A percentile compares a stretch with the other conserved stretches of the same genome.
Evolutionary conservation across 2,888 invertebrate species (phyloP).

Genomic region (Rhabditophanes sp.): DNA sequence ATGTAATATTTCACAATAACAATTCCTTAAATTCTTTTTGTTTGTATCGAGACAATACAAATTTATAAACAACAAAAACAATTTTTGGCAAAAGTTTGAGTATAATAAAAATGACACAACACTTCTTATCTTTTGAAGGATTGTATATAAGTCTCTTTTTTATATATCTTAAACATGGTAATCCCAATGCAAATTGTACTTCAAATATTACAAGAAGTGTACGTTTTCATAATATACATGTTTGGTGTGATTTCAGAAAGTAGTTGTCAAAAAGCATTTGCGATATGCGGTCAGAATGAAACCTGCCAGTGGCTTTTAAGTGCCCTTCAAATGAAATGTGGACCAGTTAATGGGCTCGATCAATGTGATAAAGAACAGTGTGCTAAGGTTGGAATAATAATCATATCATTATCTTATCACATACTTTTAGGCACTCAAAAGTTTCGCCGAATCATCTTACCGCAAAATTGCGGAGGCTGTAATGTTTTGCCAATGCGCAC

Average conservation of each 20-base stretch:
- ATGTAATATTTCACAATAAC: too few species aligned
- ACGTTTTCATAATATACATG: too few species aligned
- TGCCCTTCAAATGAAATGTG: constrained; percentile 26
- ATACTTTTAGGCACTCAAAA: constrained; percentile 23
- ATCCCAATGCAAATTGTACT: too few species aligned
- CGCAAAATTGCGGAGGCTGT: constrained; percentile 24
- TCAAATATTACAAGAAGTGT: too few species aligned
- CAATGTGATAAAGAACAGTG: constrained; percentile 25
- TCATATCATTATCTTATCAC: constrained; percentile 5
- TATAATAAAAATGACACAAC: too few species aligned
- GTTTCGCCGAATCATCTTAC: constrained; percentile 31
- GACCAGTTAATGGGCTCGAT: constrained; percentile 1
- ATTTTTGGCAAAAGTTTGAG: too few species aligned
- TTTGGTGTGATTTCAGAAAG: constrained; percentile 28
- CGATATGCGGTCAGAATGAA: constrained; percentile 24
- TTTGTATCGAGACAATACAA: too few species aligned
- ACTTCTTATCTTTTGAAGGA: too few species aligned
- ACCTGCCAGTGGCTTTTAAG: constrained; percentile 33
- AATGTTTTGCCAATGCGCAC: constrained; percentile 35
- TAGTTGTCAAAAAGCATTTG: constrained; percentile 24
- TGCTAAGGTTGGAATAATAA: constrained; percentile 15
- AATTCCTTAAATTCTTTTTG: too few species aligned
- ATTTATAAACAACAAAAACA: too few species aligned
- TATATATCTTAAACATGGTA: too few species aligned
- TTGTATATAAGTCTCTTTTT: too few species aligned